phyloP scores from a whole-genome alignment of 2,797 vertebrate species.

The Falco cherrug region DNA sequence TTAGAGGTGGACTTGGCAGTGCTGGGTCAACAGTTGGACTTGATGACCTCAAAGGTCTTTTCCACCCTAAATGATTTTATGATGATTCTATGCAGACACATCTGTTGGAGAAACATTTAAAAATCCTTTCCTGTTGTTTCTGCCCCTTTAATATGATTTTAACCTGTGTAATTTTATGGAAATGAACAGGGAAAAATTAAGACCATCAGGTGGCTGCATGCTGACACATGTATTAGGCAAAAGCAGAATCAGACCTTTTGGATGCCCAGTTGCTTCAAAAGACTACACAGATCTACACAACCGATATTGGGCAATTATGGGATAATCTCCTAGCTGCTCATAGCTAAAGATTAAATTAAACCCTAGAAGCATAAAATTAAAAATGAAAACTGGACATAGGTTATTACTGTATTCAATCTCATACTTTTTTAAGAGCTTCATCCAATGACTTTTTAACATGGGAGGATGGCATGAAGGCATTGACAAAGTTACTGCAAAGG shows the following conservation, averaged over 20 bases:
- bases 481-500: background rate
- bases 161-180: background rate
- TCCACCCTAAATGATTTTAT: background rate
- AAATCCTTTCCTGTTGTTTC: background rate
- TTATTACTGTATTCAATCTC: background rate
- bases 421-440: background rate
- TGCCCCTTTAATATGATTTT: background rate
- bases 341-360: slow-evolving; percentile 23
- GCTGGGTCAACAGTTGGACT: background rate
- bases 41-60: background rate
- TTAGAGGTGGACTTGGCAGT: no score
- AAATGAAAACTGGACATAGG: background rate
- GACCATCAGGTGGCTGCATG: background rate
- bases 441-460: background rate
- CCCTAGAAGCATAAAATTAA: background rate
- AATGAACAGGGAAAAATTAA: background rate
- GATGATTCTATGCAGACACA: background rate
- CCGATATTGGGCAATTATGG: background rate
- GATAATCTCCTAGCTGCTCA: background rate
- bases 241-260: background rate
- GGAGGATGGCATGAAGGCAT: background rate
- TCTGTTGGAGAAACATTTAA: background rate
- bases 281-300: background rate
- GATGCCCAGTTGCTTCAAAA: background rate
- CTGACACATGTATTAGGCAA: background rate